Evolutionary conservation across 2,113 vertebrate genomes (phyloP), one percentile per base, ranked within the genome.

Genomic region (Anarrhichthys ocellatus): DNA sequence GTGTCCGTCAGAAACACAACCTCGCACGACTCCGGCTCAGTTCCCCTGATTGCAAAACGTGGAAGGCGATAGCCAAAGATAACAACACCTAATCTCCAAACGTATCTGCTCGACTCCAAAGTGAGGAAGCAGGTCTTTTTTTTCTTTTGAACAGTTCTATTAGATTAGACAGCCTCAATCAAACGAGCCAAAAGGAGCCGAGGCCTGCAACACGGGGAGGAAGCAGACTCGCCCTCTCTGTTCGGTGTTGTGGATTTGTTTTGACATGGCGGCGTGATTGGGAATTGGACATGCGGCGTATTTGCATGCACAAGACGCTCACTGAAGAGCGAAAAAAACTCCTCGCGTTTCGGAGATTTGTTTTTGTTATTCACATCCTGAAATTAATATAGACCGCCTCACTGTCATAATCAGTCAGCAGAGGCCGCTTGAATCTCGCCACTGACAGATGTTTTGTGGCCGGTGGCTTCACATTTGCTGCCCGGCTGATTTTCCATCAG

Each of bases 31-130:
- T 86, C 52, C 9, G 15, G 50, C 85, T 75, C 76, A 22, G 61
- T 70, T 81, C 86, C 86, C 66, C 82, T 93, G 91, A 94, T 90
- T 88, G 80, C 85, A 80, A 27, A 56, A 36, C 82, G 80, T 62
- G 62, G 77, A 82, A 71, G 34, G 69, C 40, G 29, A 82, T 76
- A 38, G 84, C 89, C 82, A 94, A 93, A 92, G 73, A 81, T 90
- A 94, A 94, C 93, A 91, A 73, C 83, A 75, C 68, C 70, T 76
- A 91, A 93, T 94, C 92, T 94, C 73, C 81, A 78, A 90, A 91
- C 83, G 82, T 85, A 80, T 93, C 91, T 87, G 64, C 71, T 68
- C 14, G 20, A 88, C 88, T 82, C 86, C 83, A 83, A 27, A 74
- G 67, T 68, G 54, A 80, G 87, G 85, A 92, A 83, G 83, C 71